A percentile compares a stretch with the other conserved stretches of the same genome.
These are phyloP conservation scores for Himalopsyche anomala DNA, from an alignment of 2,888 invertebrate species.

Conservation along the genomic window DNA sequence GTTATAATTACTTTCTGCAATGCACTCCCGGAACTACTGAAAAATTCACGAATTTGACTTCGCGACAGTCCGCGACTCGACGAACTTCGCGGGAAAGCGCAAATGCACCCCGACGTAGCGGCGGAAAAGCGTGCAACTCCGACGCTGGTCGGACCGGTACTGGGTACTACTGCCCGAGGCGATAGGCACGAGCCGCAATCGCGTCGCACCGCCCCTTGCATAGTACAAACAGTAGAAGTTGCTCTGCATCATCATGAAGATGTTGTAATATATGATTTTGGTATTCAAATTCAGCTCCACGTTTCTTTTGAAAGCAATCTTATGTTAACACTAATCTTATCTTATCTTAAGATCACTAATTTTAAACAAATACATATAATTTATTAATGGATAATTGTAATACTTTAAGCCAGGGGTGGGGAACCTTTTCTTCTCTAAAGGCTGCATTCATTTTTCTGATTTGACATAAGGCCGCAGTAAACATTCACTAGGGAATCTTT, in stretches of 20 bases:
- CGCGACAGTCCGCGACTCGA: slow-evolving; percentile 16
- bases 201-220: slow-evolving; percentile 49
- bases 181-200: slow-evolving; percentile 36
- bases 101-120: slow-evolving; percentile 16
- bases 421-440: too few relatives aligned
- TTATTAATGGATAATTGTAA: too few relatives aligned
- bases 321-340: too few relatives aligned
- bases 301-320: too few relatives aligned
- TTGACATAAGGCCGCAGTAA: too few relatives aligned
- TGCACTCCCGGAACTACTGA: slow-evolving; percentile 43
- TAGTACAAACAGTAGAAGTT: slow-evolving; percentile 8
- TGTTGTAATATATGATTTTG: too few relatives aligned
- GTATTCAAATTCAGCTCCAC: too few relatives aligned
- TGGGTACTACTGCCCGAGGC: slow-evolving; percentile 47
- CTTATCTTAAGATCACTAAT: too few relatives aligned
- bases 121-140: slow-evolving; percentile 51
- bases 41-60: slow-evolving; percentile 41
- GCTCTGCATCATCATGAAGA: background rate
- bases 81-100: slow-evolving; percentile 47
- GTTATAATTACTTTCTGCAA: background rate
- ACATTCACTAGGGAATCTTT: too few relatives aligned
- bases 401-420: too few relatives aligned
- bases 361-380: too few relatives aligned
- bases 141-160: slow-evolving; percentile 59
- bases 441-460: too few relatives aligned